Conservation (phyloP, 1,140 invertebrate species). For the Drosophila parvula region DNA sequence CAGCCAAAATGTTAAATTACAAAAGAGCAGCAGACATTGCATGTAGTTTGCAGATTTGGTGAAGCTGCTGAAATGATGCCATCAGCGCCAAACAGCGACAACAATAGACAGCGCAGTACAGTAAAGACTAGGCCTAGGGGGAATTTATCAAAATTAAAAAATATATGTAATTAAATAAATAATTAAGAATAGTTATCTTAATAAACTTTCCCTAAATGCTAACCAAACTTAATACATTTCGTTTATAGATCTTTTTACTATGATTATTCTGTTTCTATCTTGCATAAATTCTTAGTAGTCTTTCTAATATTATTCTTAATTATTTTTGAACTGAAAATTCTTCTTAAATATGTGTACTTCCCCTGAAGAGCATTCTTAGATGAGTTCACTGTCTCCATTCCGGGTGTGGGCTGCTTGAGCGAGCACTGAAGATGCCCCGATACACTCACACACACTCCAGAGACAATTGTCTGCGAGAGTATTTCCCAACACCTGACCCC, state of each 20-base stretch:
- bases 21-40: conserved; percentile 58
- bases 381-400: conserved; percentile 7
- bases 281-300: no score
- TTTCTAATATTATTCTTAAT: no score
- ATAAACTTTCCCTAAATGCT: neutral
- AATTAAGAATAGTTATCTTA: neutral
- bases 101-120: conserved; percentile 42
- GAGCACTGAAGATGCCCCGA: conserved; percentile 24
- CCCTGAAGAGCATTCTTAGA: rapidly evolving
- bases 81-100: conserved; percentile 58
- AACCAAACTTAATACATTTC: no score
- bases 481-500: conserved; percentile 37
- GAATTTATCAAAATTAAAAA: no score
- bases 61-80: conserved; percentile 76
- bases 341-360: neutral
- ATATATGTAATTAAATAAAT: no score
- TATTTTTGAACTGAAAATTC: neutral
- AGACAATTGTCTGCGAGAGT: conserved; percentile 35
- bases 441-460: conserved; percentile 26
- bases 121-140: neutral
- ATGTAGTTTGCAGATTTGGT: conserved; percentile 54
- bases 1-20: conserved; percentile 59
- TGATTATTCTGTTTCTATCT: no score
- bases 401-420: conserved; percentile 27
- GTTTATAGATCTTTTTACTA: no score